Evolutionary conservation across 2,797 vertebrate genomes (phyloP), one percentile per base, ranked within the genome.

Genomic region (Poecile montanus): DNA sequence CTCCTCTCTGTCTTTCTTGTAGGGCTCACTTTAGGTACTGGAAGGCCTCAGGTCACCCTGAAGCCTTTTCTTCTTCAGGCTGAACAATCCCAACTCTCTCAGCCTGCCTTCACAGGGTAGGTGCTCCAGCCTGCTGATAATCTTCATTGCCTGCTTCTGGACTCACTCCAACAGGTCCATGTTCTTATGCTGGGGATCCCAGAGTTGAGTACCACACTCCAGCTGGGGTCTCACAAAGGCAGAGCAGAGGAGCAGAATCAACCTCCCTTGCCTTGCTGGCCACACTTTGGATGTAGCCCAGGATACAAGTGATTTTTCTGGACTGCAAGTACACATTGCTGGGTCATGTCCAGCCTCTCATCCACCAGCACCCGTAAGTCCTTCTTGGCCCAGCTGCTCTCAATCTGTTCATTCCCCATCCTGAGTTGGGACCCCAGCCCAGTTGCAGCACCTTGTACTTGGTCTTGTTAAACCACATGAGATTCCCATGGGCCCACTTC

Each of bases 121-220:
- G 13, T 68, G 32, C 22, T 75, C 22, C 32, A 68, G 36, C 19
- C 22, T 10, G 22, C 15, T 61, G 21, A 27, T 71, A 2, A 7
- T 68, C 18, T 36, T 56, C 10, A 10, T 44, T 11, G 32, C 27
- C 18, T 30, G 51, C 9, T 27, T 68, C 22, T 75, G 27, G 21
- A 40, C n/a, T 45, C 14, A 4, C 12, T 61, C 26, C 18, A 48
- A 16, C 14, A 61, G 7, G 26, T 36, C 61, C 20, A 19, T 5
- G 7, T 40, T 25, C 5, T n/a, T 47, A 22, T 9, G 1, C 1
- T 67, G 30, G 5, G 6, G 18, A n/a, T 34, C 30, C 30, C 1
- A 7, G 40, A 61, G 40, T 30, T 71, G 29, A n/a, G 18, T 36
- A 13, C 40, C 1, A 4, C 3, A 5, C 1, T 77, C 15, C 34